phyloP scores from a whole-genome alignment of 2,797 vertebrate genomes.

The Micromesistius poutassou region DNA sequence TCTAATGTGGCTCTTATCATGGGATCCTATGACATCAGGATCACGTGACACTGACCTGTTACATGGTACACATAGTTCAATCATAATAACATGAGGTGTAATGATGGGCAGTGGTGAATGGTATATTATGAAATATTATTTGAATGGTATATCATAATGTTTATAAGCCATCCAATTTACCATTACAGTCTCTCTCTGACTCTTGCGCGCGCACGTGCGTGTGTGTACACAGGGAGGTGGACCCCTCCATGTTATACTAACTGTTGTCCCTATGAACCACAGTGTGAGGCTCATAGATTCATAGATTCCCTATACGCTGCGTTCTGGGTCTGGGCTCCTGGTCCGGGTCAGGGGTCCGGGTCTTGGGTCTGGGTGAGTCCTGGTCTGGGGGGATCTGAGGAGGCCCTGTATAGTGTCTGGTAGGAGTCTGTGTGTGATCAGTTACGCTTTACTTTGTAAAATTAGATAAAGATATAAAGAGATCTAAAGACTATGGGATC shows the following conservation, averaged over 20 bases:
- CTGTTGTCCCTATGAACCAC: constrained; percentile 26
- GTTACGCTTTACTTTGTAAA: too few species aligned
- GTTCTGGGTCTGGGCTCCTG: too few species aligned
- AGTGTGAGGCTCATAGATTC: constrained; percentile 25
- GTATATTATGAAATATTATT: too few species aligned
- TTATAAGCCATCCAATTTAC: too few species aligned
- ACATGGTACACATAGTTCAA: not conserved
- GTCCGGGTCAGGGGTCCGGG: not conserved
- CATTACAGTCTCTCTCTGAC: not conserved
- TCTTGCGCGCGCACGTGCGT: too few species aligned
- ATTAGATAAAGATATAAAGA: too few species aligned
- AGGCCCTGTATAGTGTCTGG: not conserved
- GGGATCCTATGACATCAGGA: not conserved
- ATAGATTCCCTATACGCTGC: constrained; percentile 12
- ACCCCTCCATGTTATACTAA: constrained; percentile 21
- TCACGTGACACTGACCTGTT: not conserved
- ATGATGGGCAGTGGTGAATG: too few species aligned
- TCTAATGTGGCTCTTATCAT: not conserved
- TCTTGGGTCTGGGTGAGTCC: not conserved
- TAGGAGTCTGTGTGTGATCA: too few species aligned
- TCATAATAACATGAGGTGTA: too few species aligned
- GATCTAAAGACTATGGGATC: too few species aligned
- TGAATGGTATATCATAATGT: too few species aligned
- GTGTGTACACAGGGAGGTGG: not conserved
- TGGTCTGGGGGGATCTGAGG: too few species aligned